Percentiles rank a stretch among this genome's conserved stretches.
Evolutionary conservation across 2,888 invertebrate species (phyloP).

Genomic region (Lymantria monacha): DNA sequence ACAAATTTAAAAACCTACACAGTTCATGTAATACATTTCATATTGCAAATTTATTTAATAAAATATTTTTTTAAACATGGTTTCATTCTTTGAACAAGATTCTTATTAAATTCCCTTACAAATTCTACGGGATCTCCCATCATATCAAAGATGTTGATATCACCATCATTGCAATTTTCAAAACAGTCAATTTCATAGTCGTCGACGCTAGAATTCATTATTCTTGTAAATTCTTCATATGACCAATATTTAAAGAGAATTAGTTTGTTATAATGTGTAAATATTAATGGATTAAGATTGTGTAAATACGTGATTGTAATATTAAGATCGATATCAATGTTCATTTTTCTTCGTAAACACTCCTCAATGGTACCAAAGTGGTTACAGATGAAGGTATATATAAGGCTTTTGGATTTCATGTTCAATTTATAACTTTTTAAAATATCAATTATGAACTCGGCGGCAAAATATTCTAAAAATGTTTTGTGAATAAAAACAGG

Average conservation of each 20-base stretch:
- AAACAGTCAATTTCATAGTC: slow-evolving; percentile 1
- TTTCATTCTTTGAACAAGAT: slow-evolving; percentile 3
- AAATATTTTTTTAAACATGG: slow-evolving; percentile 7
- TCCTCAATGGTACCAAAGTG: neutral
- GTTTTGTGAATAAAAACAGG: slow-evolving; percentile 2
- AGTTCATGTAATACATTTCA: no score
- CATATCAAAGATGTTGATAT: neutral
- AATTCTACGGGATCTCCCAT: neutral
- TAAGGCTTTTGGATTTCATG: neutral
- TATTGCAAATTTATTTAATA: no score
- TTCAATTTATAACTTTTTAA: neutral
- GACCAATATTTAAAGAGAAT: neutral
- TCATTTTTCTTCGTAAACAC: slow-evolving; percentile 1
- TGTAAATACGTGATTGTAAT: neutral
- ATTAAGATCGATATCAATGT: neutral
- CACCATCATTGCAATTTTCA: neutral
- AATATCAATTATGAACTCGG: neutral
- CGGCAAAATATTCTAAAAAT: slow-evolving; percentile 4
- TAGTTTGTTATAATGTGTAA: neutral
- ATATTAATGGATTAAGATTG: neutral
- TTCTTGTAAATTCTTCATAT: neutral
- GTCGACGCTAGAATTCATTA: slow-evolving; percentile 1
- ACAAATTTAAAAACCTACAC: no score
- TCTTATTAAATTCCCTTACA: neutral
- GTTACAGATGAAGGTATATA: neutral